These are phyloP conservation scores for Sebastes minor DNA, from an alignment of 2,797 vertebrate species.

Conservation along the genomic window DNA sequence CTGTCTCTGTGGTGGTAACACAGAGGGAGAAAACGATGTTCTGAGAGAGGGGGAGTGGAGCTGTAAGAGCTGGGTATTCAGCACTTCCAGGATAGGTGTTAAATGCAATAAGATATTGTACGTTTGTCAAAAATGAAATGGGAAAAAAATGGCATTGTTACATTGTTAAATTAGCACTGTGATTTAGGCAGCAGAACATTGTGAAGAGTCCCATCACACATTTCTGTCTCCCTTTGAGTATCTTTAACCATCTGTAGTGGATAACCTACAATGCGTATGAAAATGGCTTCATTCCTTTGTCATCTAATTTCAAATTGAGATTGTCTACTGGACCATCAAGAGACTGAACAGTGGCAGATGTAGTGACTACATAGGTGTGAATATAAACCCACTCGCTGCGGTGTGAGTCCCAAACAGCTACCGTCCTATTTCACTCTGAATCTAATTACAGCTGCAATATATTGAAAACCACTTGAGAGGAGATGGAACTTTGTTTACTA, in stretches of 20 bases:
- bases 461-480: slow-evolving; percentile 70
- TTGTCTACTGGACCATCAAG: slow-evolving; percentile 75
- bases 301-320: slow-evolving; percentile 81
- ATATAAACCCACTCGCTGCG: slow-evolving; percentile 73
- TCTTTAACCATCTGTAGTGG: slow-evolving; percentile 79
- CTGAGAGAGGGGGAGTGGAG: slow-evolving; percentile 62
- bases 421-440: slow-evolving; percentile 77
- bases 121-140: slow-evolving; percentile 70
- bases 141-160: slow-evolving; percentile 66
- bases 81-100: slow-evolving; percentile 82
- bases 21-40: slow-evolving; percentile 75
- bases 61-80: slow-evolving; percentile 71
- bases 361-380: slow-evolving; percentile 73
- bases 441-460: slow-evolving; percentile 78
- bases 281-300: slow-evolving; percentile 76
- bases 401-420: slow-evolving; percentile 73
- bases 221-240: slow-evolving; percentile 73
- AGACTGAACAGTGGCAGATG: slow-evolving; percentile 78
- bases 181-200: slow-evolving; percentile 70
- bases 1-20: slow-evolving; percentile 76
- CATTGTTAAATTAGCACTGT: slow-evolving; percentile 77
- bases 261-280: slow-evolving; percentile 73
- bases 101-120: slow-evolving; percentile 79
- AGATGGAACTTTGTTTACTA: slow-evolving; percentile 76
- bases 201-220: slow-evolving; percentile 73